A percentile compares a stretch with the other conserved stretches of the same genome.
phyloP scores from a whole-genome alignment of 2,797 vertebrate species.

The Tangara arthus region DNA sequence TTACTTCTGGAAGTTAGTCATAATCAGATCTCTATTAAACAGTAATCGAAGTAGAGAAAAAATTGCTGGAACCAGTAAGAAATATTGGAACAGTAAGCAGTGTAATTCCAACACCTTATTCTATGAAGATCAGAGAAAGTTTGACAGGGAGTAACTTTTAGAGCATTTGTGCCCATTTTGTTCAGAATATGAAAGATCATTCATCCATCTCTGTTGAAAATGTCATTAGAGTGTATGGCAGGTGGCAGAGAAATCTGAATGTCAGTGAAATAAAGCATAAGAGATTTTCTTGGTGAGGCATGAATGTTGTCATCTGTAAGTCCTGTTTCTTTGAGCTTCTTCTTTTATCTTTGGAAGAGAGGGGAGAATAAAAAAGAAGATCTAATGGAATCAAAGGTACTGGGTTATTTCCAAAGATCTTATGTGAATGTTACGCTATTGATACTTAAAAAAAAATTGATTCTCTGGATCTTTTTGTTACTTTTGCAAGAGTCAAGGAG shows the following conservation, averaged over 20 bases:
- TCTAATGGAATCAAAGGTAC: neutral
- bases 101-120: neutral
- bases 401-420: neutral
- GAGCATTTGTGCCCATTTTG: neutral
- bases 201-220: neutral
- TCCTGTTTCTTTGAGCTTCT: neutral
- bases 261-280: constrained; percentile 1
- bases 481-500: neutral
- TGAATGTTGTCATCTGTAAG: neutral
- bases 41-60: neutral
- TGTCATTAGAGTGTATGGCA: neutral
- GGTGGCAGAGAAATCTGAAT: neutral
- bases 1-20: neutral
- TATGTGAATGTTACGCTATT: neutral
- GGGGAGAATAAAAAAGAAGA: fast-evolving
- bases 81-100: neutral
- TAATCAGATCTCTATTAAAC: neutral
- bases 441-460: neutral
- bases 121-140: neutral
- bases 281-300: neutral
- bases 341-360: neutral
- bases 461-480: neutral
- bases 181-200: neutral
- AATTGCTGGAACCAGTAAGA: neutral
- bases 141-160: neutral